Evolutionary conservation across 2,113 vertebrate species (phyloP), one percentile per base, ranked within the genome.

Genomic region (Morone saxatilis): DNA sequence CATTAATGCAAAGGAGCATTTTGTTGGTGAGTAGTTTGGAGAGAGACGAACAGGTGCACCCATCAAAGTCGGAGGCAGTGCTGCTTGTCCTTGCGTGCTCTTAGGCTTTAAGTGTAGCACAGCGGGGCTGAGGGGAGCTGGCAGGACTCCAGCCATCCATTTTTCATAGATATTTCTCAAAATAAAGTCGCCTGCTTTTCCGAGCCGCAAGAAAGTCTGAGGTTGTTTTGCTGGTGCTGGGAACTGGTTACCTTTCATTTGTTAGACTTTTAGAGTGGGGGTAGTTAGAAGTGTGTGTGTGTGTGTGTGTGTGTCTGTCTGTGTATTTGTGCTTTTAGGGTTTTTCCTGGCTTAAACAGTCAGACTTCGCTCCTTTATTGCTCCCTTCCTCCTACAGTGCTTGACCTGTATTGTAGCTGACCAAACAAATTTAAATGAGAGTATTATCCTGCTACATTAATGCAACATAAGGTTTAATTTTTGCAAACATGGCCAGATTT

Each of bases 101-200:
- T 83, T 6, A 76, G 76, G 51, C 68, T 86, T 71, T 86, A 86
- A 90, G 86, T 89, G 80, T 62, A 81, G 87, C 81, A 82, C 77
- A 56, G 73, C 59, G 6, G 69, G 77, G 79, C 63, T 10, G 10
- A 1, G 1, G 11, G 69, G 78, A 89, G 76, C 69, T 65, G 63
- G 87, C 77, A 67, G 71, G 53, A 68, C 83, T 86, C 81, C 31
- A n/a, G 53, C 78, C 85, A 91, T 94, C 51, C 90, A 93, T 93
- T 90, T 93, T 94, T 94, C 79, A 93, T 93, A 53, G 79, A 67
- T 25, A 45, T 59, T 76, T 88, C 91, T 91, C 70, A 90, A 93
- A 93, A 93, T 91, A 91, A 88, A 89, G 76, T 84, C 50, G n/a
- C 51, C 76, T 56, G 45, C 4, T 22, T 74, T 72, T 84, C 53